These are phyloP conservation scores for Todus mexicanus DNA, from an alignment of 2,797 vertebrate species.

Conservation along the genomic window DNA sequence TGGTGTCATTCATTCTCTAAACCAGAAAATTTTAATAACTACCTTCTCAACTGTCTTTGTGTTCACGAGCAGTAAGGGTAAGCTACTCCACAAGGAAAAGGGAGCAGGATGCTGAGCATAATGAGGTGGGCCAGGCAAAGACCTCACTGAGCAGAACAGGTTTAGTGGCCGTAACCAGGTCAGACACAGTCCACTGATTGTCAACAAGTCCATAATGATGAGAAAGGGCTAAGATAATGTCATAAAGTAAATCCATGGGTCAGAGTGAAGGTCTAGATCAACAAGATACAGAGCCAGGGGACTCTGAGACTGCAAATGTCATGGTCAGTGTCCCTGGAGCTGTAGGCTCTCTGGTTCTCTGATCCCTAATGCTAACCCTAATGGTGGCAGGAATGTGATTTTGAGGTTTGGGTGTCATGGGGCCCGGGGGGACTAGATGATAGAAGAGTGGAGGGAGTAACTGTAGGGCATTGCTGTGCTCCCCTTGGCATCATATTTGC, in stretches of 20 bases:
- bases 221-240: background rate
- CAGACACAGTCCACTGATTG: background rate
- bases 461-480: too few species aligned
- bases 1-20: background rate
- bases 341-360: too few species aligned
- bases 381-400: too few species aligned
- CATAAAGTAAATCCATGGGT: background rate
- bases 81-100: background rate
- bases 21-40: background rate
- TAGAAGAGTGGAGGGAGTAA: too few species aligned
- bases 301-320: too few species aligned
- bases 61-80: background rate
- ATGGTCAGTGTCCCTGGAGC: too few species aligned
- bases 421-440: too few species aligned
- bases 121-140: background rate
- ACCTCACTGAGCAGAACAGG: background rate
- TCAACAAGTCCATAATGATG: background rate
- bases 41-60: background rate
- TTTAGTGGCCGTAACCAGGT: background rate
- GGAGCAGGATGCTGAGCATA: background rate
- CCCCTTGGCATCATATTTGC: too few species aligned
- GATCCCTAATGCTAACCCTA: too few species aligned
- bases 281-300: background rate
- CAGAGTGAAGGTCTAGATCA: background rate
- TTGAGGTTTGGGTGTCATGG: too few species aligned